Evolutionary conservation across 2,113 vertebrate genomes (phyloP).

Genomic region (Sula dactylatra): DNA sequence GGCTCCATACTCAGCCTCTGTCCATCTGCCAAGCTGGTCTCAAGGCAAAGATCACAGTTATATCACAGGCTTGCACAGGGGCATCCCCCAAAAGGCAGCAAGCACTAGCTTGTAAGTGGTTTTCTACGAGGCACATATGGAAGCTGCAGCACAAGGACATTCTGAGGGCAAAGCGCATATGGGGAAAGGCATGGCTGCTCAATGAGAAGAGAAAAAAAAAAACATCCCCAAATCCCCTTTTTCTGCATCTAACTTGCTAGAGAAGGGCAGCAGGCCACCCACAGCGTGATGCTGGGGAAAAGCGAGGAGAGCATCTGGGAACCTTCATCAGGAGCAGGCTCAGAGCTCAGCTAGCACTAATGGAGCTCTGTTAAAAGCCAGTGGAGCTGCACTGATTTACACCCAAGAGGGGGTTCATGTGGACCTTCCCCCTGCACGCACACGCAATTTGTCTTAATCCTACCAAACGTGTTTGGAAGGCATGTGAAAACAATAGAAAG

Average conservation of each 20-base stretch:
- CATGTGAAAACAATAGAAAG: not conserved
- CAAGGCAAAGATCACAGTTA: not conserved
- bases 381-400: not conserved
- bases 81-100: not conserved
- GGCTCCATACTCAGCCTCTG: not conserved
- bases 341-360: not conserved
- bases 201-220: not conserved
- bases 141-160: not conserved
- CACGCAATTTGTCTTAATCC: constrained; percentile 12
- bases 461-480: not conserved
- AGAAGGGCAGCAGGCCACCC: constrained; percentile 3
- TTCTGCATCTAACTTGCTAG: not conserved
- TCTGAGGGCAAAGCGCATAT: not conserved
- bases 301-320: constrained; percentile 13
- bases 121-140: not conserved
- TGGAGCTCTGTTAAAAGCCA: not conserved
- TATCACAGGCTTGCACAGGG: not conserved
- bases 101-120: not conserved
- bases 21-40: not conserved
- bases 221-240: not conserved
- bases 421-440: not conserved
- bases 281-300: not conserved
- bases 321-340: not conserved
- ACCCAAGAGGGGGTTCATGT: not conserved
- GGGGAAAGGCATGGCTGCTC: not conserved